Percentiles rank a stretch among this genome's conserved stretches.
Evolutionary conservation across 2,888 invertebrate genomes (phyloP).

Genomic region (Chrysina gloriosa): DNA sequence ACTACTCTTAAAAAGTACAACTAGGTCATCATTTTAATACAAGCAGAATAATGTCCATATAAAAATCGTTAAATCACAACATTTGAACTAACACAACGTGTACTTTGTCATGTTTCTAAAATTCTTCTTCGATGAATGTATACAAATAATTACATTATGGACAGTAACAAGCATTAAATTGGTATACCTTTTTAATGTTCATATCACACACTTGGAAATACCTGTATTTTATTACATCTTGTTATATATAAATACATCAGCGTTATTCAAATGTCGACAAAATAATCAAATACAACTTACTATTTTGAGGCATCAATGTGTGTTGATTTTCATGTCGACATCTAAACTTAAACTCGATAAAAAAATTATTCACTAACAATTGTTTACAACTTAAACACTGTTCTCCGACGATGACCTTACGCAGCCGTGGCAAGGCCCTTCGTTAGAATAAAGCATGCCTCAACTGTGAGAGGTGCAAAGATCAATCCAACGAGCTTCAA

Average conservation of each 20-base stretch:
- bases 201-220: constrained; percentile 61
- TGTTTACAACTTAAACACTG: constrained; percentile 41
- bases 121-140: constrained; percentile 45
- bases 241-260: constrained; percentile 38
- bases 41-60: constrained; percentile 46
- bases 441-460: constrained; percentile 57
- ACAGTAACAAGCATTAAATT: constrained; percentile 55
- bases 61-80: constrained; percentile 46
- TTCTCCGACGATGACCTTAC: constrained; percentile 49
- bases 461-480: constrained; percentile 67
- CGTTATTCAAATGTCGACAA: constrained; percentile 28
- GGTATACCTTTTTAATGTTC: constrained; percentile 48
- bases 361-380: constrained; percentile 37
- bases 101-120: constrained; percentile 40
- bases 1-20: constrained; percentile 44
- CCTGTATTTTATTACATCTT: constrained; percentile 54
- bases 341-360: constrained; percentile 25
- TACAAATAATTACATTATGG: constrained; percentile 55
- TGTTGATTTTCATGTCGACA: constrained; percentile 29
- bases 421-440: constrained; percentile 52
- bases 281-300: constrained; percentile 29
- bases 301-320: constrained; percentile 20
- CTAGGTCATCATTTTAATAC: constrained; percentile 46
- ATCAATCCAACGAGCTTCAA: constrained; percentile 90
- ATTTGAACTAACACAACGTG: constrained; percentile 45